Percentiles rank a stretch among this genome's conserved stretches.
These are phyloP conservation scores for Zelostemma sp. DNA, from an alignment of 1,140 invertebrate species.

Conservation along the genomic window DNA sequence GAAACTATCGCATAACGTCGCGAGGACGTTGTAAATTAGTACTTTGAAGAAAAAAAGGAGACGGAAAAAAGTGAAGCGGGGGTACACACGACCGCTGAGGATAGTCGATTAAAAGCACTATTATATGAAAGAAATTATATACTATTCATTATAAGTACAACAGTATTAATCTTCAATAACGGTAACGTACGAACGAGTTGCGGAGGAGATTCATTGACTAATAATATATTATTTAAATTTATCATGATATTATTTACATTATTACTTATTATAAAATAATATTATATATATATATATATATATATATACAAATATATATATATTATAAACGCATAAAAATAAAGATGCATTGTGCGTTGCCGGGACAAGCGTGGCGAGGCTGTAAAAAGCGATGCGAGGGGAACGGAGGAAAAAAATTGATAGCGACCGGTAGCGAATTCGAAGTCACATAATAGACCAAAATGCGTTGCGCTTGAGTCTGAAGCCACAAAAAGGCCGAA, in stretches of 20 bases:
- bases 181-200: conserved; percentile 39
- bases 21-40: conserved; percentile 30
- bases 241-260: conserved; percentile 43
- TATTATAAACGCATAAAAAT: conserved; percentile 10
- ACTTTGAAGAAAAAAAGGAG: conserved; percentile 15
- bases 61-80: conserved; percentile 10
- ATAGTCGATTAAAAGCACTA: conserved; percentile 37
- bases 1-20: conserved; percentile 11
- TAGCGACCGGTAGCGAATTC: conserved; percentile 24
- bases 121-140: conserved; percentile 50
- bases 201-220: conserved; percentile 48
- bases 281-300: conserved; percentile 47
- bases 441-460: not conserved
- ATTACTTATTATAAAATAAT: conserved; percentile 48
- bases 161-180: conserved; percentile 62
- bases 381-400: conserved; percentile 21
- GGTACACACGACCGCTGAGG: conserved; percentile 19
- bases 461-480: not conserved
- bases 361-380: conserved; percentile 6
- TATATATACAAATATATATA: conserved; percentile 39
- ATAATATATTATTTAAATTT: conserved; percentile 23
- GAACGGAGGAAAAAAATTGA: conserved; percentile 21
- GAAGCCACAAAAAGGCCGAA: not conserved
- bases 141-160: conserved; percentile 60
- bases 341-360: not conserved